Conservation (phyloP, 37 sponge, comb jelly and placozoan species). For the Aphrocallistes beatrix region DNA sequence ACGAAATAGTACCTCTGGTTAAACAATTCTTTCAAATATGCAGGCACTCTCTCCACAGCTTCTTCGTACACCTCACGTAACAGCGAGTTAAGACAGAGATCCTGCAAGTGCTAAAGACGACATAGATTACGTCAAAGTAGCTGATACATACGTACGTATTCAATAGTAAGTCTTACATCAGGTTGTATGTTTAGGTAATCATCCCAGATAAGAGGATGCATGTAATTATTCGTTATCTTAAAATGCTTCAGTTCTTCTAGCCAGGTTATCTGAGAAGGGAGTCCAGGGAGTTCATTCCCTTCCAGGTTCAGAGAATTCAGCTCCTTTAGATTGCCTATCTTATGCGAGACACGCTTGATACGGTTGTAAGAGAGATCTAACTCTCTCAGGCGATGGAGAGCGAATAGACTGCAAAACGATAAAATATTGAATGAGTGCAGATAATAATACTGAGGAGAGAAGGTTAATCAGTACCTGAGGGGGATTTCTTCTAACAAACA, state of each 20-base stretch:
- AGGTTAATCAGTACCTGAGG: background rate
- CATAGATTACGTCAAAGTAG: background rate
- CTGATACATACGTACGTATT: background rate
- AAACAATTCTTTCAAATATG: background rate
- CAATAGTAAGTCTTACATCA: background rate
- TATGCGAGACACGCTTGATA: background rate
- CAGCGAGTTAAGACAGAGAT: background rate
- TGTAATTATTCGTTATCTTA: background rate
- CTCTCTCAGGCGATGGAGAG: background rate
- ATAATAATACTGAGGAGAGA: background rate
- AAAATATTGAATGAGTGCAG: background rate
- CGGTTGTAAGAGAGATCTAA: background rate
- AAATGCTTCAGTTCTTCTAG: background rate
- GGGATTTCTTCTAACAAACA: background rate
- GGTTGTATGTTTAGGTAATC: background rate
- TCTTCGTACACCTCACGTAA: background rate
- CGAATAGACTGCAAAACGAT: background rate
- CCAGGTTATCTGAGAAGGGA: background rate
- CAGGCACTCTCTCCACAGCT: background rate
- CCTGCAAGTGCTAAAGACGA: background rate
- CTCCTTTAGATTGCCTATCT: background rate
- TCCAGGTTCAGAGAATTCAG: background rate
- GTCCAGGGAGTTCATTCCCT: conserved; percentile 9
- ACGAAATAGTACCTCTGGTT: background rate
- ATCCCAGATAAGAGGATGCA: background rate